Percentiles rank a stretch among this genome's conserved stretches.
Conservation (phyloP, 2,797 vertebrate species). For the Zonotrichia albicollis region DNA sequence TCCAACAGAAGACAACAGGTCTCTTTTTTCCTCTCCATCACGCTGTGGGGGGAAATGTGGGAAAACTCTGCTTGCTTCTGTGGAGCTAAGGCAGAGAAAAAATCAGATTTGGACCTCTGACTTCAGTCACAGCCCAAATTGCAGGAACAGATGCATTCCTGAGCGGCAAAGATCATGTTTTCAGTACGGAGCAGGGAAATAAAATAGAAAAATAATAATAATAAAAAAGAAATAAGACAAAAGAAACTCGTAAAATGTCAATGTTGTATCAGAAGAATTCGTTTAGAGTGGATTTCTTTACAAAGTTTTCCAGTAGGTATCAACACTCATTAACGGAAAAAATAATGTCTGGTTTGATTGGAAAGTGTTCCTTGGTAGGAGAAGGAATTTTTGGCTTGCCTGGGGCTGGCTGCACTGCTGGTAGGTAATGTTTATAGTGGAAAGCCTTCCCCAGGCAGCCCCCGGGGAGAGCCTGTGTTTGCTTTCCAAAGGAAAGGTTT, state of each 20-base stretch:
- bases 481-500: slow-evolving; percentile 57
- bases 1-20: neutral
- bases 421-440: slow-evolving; percentile 64
- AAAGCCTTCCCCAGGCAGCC: slow-evolving; percentile 58
- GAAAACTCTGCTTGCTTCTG: neutral
- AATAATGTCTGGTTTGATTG: slow-evolving; percentile 55
- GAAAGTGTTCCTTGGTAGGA: slow-evolving; percentile 40
- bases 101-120: slow-evolving; percentile 2
- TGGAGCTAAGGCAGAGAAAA: neutral
- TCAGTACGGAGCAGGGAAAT: neutral
- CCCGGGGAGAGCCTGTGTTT: slow-evolving; percentile 40
- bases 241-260: fast-evolving
- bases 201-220: neutral
- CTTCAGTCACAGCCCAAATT: slow-evolving; percentile 29
- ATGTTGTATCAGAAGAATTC: neutral
- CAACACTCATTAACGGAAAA: slow-evolving; percentile 61
- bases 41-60: neutral
- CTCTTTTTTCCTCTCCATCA: neutral
- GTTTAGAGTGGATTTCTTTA: neutral
- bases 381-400: slow-evolving; percentile 62
- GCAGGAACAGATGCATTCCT: slow-evolving; percentile 55
- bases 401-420: slow-evolving; percentile 31
- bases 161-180: slow-evolving; percentile 9
- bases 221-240: neutral
- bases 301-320: slow-evolving; percentile 36